phyloP scores from a whole-genome alignment of 2,888 invertebrate species.

The Tachina fera region DNA sequence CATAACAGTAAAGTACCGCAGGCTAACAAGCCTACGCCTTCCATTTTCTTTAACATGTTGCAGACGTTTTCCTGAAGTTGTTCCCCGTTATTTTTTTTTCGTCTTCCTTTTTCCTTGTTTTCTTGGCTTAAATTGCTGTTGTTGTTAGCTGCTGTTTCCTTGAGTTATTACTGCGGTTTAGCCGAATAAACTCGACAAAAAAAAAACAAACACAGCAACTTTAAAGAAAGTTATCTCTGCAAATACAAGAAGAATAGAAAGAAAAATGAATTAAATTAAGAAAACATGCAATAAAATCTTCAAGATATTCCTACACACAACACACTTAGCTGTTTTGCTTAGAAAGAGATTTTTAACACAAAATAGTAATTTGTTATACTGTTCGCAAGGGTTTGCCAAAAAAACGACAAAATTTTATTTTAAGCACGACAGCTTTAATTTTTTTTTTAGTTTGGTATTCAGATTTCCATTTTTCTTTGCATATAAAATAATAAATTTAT shows the following conservation, averaged over 20 bases:
- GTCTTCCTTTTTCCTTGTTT: constrained; percentile 7
- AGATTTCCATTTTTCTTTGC: background rate
- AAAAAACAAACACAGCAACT: background rate
- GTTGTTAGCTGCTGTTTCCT: constrained; percentile 62
- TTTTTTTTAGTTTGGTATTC: constrained; percentile 13
- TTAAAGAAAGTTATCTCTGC: constrained; percentile 57
- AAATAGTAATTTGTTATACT: constrained; percentile 7
- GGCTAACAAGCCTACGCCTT: constrained; percentile 72
- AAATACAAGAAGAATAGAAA: constrained; percentile 51
- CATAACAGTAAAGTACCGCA: constrained; percentile 76
- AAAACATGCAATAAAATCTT: constrained; percentile 55
- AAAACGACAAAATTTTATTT: constrained; percentile 35
- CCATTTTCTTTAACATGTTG: constrained; percentile 73
- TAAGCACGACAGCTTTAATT: constrained; percentile 35
- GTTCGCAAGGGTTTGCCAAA: constrained; percentile 50
- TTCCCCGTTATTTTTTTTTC: constrained; percentile 33
- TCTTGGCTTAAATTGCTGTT: constrained; percentile 20
- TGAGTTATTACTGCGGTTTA: constrained; percentile 72
- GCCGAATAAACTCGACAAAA: constrained; percentile 33
- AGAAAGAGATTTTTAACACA: constrained; percentile 23
- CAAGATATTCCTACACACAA: background rate
- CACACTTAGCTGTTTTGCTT: constrained; percentile 46
- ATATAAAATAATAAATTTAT: constrained; percentile 61
- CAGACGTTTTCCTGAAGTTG: constrained; percentile 43
- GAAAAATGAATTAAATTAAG: constrained; percentile 59